Base-by-base conservation (phyloP, 2,888 invertebrate genomes). In the Copidosoma aretas region DNA sequence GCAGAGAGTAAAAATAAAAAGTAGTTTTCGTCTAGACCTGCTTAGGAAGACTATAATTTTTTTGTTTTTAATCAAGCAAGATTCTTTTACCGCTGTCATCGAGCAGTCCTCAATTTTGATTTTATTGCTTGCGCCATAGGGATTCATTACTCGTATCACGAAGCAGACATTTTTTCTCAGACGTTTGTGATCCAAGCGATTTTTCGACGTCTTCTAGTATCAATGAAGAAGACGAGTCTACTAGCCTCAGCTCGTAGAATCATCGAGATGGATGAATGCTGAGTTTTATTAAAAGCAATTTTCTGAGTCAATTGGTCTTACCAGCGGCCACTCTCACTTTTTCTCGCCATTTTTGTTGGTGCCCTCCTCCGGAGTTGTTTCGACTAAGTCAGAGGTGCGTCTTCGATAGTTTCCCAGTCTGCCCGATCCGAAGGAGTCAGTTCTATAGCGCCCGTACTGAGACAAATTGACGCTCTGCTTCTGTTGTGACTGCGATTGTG, bases 381-480 rank as follows among this genome's bases (percentile, higher is more conserved):
- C 80, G 0, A 71, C 67, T 15, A 76, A 79, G 12, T 46, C 43
- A 12, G 81, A 79, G 73, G 76, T 78, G 22, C 80, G 75, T 73
- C 81, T 77, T 71, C 79, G 81, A 66, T 77, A 73, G 73, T 81
- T 78, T 24, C 76, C 69, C 17, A 78, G 61, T 71, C 81, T 78
- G 15, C 81, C 81, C 3, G 83, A 84, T 14, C 83, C 83, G 49
- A 82, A 82, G 5, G 83, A 84, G 32, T 77, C 82, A 5, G 82
- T 77, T 58, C 83, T 77, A 65, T 77, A 79, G n/a, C 82, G 80
- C 12, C 43, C 43, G 67, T 80, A 80, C 56, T 82, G 80, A 0
- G 78, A 71, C 15, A 79, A 71, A 70, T 78, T 81, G 0, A 78
- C 75, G n/a, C 77, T 73, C 43, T 78, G 78, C 24, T 77, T 71